Conservation (phyloP, 2,113 vertebrate genomes). For the Campylorhamphus procurvoides region DNA sequence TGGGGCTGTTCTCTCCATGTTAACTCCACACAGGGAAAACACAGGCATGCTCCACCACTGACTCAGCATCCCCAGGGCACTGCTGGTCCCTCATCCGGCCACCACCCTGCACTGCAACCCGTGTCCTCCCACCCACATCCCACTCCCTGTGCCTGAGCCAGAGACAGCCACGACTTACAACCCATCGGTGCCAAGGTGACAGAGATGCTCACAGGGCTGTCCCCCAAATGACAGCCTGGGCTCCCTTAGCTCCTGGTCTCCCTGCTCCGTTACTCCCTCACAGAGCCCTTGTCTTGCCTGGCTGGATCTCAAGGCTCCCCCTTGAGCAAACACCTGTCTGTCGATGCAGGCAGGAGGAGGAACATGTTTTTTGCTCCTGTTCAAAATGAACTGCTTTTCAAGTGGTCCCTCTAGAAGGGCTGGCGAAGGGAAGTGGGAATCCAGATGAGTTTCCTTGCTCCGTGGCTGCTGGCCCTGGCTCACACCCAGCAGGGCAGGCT, state of each 20-base stretch:
- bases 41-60: fast-evolving
- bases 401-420: not conserved
- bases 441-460: not conserved
- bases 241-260: not conserved
- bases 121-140: fast-evolving
- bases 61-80: not conserved
- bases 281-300: not conserved
- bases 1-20: not conserved
- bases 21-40: not conserved
- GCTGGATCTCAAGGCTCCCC: not conserved
- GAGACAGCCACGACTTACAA: not conserved
- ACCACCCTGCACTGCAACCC: not conserved
- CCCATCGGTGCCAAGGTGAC: fast-evolving
- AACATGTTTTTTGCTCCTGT: not conserved
- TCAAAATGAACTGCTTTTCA: not conserved
- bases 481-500: not conserved
- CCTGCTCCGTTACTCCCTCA: not conserved
- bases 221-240: not conserved
- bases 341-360: not conserved
- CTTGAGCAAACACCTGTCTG: not conserved
- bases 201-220: not conserved
- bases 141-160: not conserved
- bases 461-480: not conserved
- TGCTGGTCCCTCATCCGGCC: not conserved
- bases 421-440: not conserved